Evolutionary conservation across 2,888 invertebrate genomes (phyloP), one percentile per base, ranked within the genome.

Genomic region (Drosophila meridiana): DNA sequence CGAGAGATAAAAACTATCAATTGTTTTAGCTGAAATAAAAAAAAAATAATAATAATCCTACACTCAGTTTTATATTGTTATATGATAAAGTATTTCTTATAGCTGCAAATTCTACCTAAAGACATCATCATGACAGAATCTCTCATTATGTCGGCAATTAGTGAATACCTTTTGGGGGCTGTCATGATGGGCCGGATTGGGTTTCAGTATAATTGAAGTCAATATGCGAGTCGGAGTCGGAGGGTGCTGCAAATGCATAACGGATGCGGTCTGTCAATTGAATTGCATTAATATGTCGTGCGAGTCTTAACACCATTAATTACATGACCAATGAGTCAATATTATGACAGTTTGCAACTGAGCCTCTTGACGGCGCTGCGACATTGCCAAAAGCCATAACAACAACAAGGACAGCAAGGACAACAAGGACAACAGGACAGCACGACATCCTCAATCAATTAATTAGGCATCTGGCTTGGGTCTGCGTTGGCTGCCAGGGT

Each of bases 151-250:
- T 59, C 53, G 63, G 63, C 76, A 83, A 86, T 82, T 78, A 76
- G 79, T 70, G 47, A 63, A 59, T 68, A 71, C 79, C 71, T 47
- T 43, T 4, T 7, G 68, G 13, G 13, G 48, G 30, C 34, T 26
- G 40, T 20, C 14, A 11, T 48, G 43, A 30, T 43, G 28, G 36
- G 40, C 36, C 14, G 55, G 36, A 34, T 11, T 30, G 56, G 50
- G 42, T 78, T 81, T 84, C 82, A 86, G 83, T 86, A 88, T 83
- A 78, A 85, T 86, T 91, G 89, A 91, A 92, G 90, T 91, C 90
- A 89, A 91, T 90, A 89, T 82, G 77, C 79, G 80, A 85, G 58
- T 32, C 59, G 13, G 52, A 55, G 36, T 42, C 20, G 63, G 30
- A 57, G 28, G 69, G 45, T 64, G 66, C 58, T 45, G 79, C 70